Evolutionary conservation across 1,140 invertebrate species (phyloP), one percentile per base, ranked within the genome.

Genomic region (Bathynomus jamesi): DNA sequence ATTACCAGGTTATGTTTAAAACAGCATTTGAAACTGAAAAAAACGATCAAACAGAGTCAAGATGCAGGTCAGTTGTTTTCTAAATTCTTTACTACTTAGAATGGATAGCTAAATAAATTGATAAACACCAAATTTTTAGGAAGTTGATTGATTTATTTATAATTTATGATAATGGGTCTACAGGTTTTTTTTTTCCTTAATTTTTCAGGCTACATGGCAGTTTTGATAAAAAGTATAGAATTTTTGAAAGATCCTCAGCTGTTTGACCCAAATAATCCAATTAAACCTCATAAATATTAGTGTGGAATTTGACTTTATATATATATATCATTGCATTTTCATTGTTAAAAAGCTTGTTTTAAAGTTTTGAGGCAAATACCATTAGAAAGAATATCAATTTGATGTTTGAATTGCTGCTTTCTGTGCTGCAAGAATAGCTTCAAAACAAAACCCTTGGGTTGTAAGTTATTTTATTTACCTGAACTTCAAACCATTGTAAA

Each of bases 1-100:
- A 93, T 98, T 67, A 99, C 96, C 30, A 92, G 92, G 4, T 82
- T 95, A 3, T 96, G 94, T 80, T 86, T 87, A 80, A 76, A 81
- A 4, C 90, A 93, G 79, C 92, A 96, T 77, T 81, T 85, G 61
- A 80, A 82, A 72, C 85, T 95, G 0, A 87, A 90, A 80, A 78
- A 78, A 2, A 90, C 91, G 82, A 90, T 94, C 60, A 74, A 74
- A 0, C 91, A 73, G 79, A 88, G 92, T 17, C 89, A 89, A 79
- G 83, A 82, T 78, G 86, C 87, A 79, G 89, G 90, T 80, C 77
- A 78, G 71, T 76, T n/a, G 62, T 64, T 70, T 10, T 31, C 0
- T 63, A 60, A 65, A 53, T 7, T 65, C 5, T 21, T 4, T 10
- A 10, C 5, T 65, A 25, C 21, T 65, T 65, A 13, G n/a, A 25